phyloP scores from a whole-genome alignment of 1,140 invertebrate genomes.

The Wiebesia pumilae region DNA sequence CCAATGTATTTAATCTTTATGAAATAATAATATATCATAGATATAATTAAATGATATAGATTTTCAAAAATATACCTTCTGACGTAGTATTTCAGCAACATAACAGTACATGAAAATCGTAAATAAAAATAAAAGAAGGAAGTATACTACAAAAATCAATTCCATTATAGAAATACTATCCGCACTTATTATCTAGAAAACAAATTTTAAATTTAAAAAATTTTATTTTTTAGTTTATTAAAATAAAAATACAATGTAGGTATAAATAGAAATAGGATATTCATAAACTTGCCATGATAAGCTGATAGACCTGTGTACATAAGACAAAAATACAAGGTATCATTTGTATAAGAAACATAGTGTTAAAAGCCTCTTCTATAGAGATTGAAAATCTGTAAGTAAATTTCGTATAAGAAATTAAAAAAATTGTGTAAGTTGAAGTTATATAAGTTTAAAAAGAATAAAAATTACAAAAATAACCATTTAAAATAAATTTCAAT shows the following conservation, averaged over 20 bases:
- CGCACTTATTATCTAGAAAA: constrained; percentile 32
- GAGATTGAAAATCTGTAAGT: constrained; percentile 38
- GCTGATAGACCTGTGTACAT: constrained; percentile 40
- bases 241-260: background rate
- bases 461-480: too few relatives aligned
- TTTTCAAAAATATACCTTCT: constrained; percentile 17
- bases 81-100: constrained; percentile 39
- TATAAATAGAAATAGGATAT: background rate
- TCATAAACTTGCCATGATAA: constrained; percentile 31
- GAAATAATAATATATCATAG: background rate
- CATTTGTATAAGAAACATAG: constrained; percentile 49
- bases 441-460: too few relatives aligned
- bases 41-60: background rate
- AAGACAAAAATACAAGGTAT: constrained; percentile 49
- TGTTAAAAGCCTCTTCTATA: constrained; percentile 45
- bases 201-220: background rate
- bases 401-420: background rate
- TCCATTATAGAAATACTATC: constrained; percentile 26
- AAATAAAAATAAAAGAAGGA: constrained; percentile 49
- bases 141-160: constrained; percentile 49
- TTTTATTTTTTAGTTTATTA: background rate
- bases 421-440: too few relatives aligned
- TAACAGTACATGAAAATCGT: constrained; percentile 47
- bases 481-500: too few relatives aligned
- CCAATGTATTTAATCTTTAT: too few relatives aligned